A percentile compares a stretch with the other conserved stretches of the same genome.
phyloP scores from a whole-genome alignment of 2,797 vertebrate species.

The Sebastes diploproa region DNA sequence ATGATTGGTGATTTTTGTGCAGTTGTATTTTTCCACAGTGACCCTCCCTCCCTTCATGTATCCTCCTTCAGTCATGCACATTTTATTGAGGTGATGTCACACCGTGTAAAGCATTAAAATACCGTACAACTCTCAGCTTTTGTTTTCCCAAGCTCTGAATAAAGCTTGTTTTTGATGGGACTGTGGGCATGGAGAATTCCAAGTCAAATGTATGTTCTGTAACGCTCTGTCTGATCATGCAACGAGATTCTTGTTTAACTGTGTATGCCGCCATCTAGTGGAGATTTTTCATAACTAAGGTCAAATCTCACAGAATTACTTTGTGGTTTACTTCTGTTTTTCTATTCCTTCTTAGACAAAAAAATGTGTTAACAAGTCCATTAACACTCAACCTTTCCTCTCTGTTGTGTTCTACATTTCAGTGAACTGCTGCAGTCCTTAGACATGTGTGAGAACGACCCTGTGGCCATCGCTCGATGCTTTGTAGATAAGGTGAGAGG shows the following conservation, averaged over 20 bases:
- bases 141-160: conserved; percentile 9
- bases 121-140: not conserved
- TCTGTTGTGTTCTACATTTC: conserved; percentile 18
- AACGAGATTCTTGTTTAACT: not conserved
- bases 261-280: conserved; percentile 62
- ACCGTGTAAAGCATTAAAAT: not conserved
- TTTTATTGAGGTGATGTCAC: conserved; percentile 2
- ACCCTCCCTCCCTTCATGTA: not conserved
- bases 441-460: conserved; percentile 91
- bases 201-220: not conserved
- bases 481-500: conserved; percentile 92
- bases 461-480: conserved; percentile 92
- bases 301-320: not conserved
- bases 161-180: not conserved
- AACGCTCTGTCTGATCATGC: not conserved
- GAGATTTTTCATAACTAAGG: not conserved
- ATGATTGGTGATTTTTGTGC: not conserved
- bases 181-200: not conserved
- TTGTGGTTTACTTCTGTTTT: not conserved
- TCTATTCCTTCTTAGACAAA: not conserved
- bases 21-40: conserved; percentile 13
- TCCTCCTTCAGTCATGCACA: not conserved
- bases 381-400: not conserved
- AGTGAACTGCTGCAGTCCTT: conserved; percentile 93
- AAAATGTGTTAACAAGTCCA: not conserved